phyloP scores from a whole-genome alignment of 2,113 vertebrate genomes.

The Epinephelus fuscoguttatus region DNA sequence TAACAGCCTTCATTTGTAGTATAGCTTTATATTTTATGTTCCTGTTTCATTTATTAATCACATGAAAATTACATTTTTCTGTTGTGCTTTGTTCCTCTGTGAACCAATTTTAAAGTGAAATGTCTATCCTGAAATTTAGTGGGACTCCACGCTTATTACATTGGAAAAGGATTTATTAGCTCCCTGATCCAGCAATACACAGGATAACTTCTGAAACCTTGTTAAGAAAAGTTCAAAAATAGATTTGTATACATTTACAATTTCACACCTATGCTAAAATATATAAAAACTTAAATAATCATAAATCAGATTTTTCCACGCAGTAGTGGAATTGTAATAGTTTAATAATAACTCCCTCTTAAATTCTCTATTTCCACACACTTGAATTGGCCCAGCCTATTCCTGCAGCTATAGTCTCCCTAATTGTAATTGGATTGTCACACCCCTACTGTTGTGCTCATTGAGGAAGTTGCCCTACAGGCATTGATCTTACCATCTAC shows the following conservation, averaged over 20 bases:
- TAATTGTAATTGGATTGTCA: conserved; percentile 33
- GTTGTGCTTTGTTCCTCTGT: conserved; percentile 49
- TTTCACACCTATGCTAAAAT: not conserved
- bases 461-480: not conserved
- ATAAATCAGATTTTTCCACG: not conserved
- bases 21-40: conserved; percentile 56
- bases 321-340: not conserved
- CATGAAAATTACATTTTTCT: conserved; percentile 52
- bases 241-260: not conserved
- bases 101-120: conserved; percentile 58
- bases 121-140: conserved; percentile 35
- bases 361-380: not conserved
- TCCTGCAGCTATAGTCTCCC: not conserved
- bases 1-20: conserved; percentile 42
- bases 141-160: conserved; percentile 40
- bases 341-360: not conserved
- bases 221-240: not conserved
- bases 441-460: not conserved
- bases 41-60: conserved; percentile 75
- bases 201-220: not conserved
- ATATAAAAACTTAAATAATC: not conserved
- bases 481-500: not conserved
- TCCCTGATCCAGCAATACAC: conserved; percentile 36
- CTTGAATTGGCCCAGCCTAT: not conserved
- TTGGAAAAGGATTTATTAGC: conserved; percentile 34